phyloP scores from a whole-genome alignment of 2,888 invertebrate species.

The Brachyptera risi region DNA sequence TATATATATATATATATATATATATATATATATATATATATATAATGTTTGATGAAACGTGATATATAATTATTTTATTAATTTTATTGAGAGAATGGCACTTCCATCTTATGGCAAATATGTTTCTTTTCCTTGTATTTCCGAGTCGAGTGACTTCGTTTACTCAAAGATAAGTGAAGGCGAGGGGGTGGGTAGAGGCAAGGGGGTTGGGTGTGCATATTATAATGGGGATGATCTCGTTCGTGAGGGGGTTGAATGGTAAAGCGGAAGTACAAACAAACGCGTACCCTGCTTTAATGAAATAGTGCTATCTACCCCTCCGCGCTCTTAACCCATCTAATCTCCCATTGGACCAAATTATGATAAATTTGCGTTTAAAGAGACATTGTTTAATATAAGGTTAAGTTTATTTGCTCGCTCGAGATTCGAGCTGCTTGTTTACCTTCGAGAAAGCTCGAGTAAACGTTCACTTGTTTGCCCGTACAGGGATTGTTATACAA shows the following conservation, averaged over 20 bases:
- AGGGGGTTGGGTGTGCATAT: slow-evolving; percentile 3
- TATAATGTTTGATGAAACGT: too few species aligned
- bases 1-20: too few species aligned
- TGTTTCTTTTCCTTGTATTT: neutral
- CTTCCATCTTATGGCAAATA: too few species aligned
- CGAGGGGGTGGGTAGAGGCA: neutral
- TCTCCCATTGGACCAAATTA: slow-evolving; percentile 22
- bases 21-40: too few species aligned
- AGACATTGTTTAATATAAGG: slow-evolving; percentile 13
- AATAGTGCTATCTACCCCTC: slow-evolving; percentile 27
- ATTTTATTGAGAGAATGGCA: too few species aligned
- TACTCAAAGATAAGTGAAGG: neutral
- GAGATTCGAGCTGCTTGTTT: neutral
- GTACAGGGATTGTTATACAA: too few species aligned
- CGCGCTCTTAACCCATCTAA: neutral
- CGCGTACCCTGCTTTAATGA: slow-evolving; percentile 26
- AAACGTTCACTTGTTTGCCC: slow-evolving; percentile 12
- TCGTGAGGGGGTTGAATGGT: neutral
- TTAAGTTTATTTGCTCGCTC: slow-evolving; percentile 5
- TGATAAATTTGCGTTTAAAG: slow-evolving; percentile 23
- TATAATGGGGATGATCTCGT: neutral
- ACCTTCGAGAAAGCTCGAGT: neutral
- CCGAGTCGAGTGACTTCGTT: slow-evolving; percentile 15
- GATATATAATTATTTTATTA: too few species aligned
- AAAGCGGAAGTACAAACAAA: slow-evolving; percentile 24